Evolutionary conservation across 2,797 vertebrate genomes (phyloP).

Genomic region (Danio kyathit): DNA sequence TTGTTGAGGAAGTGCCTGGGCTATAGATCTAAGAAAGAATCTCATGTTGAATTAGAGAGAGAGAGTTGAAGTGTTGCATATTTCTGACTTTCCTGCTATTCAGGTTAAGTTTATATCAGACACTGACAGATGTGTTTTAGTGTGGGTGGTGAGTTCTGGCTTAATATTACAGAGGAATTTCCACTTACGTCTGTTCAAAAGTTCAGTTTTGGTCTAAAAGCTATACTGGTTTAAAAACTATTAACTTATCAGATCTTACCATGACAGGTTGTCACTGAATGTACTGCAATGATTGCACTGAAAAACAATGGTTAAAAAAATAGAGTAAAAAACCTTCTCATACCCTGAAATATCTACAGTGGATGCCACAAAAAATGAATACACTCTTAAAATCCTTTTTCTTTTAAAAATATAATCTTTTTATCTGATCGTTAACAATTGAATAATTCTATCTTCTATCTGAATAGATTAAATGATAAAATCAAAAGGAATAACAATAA

Average conservation of each 20-base stretch:
- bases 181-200: background rate
- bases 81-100: conserved; percentile 47
- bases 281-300: background rate
- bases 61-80: conserved; percentile 39
- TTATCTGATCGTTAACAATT: background rate
- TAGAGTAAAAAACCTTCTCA: background rate
- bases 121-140: conserved; percentile 37
- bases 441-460: too few relatives aligned
- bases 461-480: too few relatives aligned
- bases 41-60: conserved; percentile 45
- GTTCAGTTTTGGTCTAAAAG: background rate
- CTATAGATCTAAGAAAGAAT: conserved; percentile 42
- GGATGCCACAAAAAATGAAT: too few relatives aligned
- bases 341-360: too few relatives aligned
- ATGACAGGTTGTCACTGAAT: background rate
- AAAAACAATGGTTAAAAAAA: background rate
- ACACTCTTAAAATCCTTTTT: too few relatives aligned
- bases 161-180: conserved; percentile 22
- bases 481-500: too few relatives aligned
- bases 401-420: background rate
- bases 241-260: background rate
- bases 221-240: background rate
- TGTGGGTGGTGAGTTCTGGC: conserved; percentile 10
- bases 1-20: conserved; percentile 37
- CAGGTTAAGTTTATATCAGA: conserved; percentile 51